Percentiles rank a stretch among this genome's conserved stretches.
Conservation (phyloP, 2,797 vertebrate species). For the Enteromius thamalakanensis region DNA sequence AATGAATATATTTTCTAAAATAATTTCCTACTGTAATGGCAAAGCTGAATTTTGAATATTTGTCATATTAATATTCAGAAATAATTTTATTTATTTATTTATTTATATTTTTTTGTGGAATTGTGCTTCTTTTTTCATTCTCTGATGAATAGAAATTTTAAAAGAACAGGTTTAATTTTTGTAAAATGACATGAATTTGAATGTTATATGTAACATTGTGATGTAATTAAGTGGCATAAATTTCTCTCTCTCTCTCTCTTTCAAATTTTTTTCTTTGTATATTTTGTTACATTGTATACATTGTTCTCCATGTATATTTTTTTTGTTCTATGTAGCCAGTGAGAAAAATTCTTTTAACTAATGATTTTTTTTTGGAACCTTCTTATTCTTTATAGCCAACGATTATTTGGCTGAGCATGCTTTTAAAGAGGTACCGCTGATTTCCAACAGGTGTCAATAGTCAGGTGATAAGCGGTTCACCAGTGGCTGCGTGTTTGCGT, state of each 20-base stretch:
- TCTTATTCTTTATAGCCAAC: background rate
- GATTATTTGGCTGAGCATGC: too few species aligned
- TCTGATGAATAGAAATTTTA: background rate
- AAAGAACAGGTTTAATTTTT: background rate
- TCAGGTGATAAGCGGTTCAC: too few species aligned
- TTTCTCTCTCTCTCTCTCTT: background rate
- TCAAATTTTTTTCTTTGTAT: background rate
- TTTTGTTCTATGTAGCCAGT: background rate
- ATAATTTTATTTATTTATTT: too few species aligned
- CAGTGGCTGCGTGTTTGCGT: too few species aligned
- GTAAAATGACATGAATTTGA: background rate
- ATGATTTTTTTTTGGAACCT: too few species aligned
- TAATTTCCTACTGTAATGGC: background rate
- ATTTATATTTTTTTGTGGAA: background rate
- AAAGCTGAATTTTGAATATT: background rate
- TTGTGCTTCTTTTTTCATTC: background rate
- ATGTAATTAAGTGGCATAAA: background rate
- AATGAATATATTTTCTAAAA: background rate
- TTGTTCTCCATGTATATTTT: background rate
- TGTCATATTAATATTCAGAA: background rate
- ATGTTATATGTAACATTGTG: background rate
- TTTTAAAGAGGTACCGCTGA: too few species aligned
- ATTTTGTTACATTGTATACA: too few species aligned
- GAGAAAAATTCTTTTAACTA: background rate
- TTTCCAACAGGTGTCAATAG: too few species aligned